Evolutionary conservation across 2,797 vertebrate genomes (phyloP).

Genomic region (Petrocephalus sullivani): DNA sequence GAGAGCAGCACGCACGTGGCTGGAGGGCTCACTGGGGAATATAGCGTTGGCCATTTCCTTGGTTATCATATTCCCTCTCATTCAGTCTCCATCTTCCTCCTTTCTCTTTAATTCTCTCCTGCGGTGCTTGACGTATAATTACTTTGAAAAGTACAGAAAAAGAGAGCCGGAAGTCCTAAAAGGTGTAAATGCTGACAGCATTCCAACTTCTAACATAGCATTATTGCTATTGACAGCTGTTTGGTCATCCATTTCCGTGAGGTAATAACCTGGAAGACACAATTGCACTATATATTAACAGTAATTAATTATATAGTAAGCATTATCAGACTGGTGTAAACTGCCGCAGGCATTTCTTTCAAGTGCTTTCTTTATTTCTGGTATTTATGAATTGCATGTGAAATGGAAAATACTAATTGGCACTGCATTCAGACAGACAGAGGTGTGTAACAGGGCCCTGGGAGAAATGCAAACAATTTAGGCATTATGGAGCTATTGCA

Average conservation of each 20-base stretch:
- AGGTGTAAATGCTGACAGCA: neutral
- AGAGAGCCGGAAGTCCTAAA: neutral
- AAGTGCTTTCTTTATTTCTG: neutral
- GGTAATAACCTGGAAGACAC: neutral
- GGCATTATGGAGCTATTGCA: constrained; percentile 63
- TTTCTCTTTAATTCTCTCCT: neutral
- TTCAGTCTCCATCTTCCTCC: neutral
- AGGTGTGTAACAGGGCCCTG: constrained; percentile 62
- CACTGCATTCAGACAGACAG: constrained; percentile 34
- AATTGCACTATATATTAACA: neutral
- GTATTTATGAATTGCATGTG: neutral
- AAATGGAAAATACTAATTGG: constrained; percentile 32
- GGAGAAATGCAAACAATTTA: constrained; percentile 58
- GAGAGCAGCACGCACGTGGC: neutral
- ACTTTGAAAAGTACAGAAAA: neutral
- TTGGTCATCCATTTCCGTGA: neutral
- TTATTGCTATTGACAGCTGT: neutral
- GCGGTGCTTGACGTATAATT: neutral
- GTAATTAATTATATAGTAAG: neutral
- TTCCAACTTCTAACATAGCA: neutral
- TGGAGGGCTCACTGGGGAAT: neutral
- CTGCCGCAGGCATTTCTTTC: neutral
- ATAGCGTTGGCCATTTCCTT: neutral
- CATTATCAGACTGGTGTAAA: neutral
- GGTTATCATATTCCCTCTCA: neutral